A percentile compares a stretch with the other conserved stretches of the same genome.
phyloP scores from a whole-genome alignment of 2,888 invertebrate species.

The Lydus trimaculatus region DNA sequence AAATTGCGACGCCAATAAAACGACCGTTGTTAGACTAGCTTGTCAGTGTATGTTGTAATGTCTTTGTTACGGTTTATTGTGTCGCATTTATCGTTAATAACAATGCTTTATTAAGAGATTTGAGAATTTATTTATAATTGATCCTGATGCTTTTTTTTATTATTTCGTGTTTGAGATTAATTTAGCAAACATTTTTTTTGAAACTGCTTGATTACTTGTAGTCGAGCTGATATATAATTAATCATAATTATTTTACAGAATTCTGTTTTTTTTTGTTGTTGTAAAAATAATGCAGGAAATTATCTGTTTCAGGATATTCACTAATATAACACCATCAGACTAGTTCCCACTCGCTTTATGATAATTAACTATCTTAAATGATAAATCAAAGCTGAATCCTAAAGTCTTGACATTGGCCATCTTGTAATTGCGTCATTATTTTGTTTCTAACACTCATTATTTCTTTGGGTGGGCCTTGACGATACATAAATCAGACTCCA shows the following conservation, averaged over 20 bases:
- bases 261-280: background rate
- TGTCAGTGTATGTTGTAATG: constrained; percentile 42
- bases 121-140: background rate
- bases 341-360: constrained; percentile 38
- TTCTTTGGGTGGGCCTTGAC: constrained; percentile 43
- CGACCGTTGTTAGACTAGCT: constrained; percentile 38
- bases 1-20: constrained; percentile 19
- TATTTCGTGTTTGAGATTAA: too few relatives aligned
- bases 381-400: constrained; percentile 44
- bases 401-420: constrained; percentile 38
- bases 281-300: background rate
- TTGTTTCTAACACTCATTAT: constrained; percentile 43
- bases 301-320: background rate
- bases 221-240: background rate
- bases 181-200: too few relatives aligned
- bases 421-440: constrained; percentile 46
- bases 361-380: constrained; percentile 43
- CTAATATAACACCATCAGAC: constrained; percentile 9
- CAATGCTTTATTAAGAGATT: constrained; percentile 21
- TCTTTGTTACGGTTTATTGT: constrained; percentile 47
- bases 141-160: background rate
- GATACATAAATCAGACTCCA: constrained; percentile 36
- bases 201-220: background rate
- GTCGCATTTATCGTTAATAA: constrained; percentile 25
- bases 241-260: background rate